A percentile compares a stretch with the other conserved stretches of the same genome.
These are phyloP conservation scores for Pelecanus crispus DNA, from an alignment of 2,113 vertebrate species.

Conservation along the genomic window DNA sequence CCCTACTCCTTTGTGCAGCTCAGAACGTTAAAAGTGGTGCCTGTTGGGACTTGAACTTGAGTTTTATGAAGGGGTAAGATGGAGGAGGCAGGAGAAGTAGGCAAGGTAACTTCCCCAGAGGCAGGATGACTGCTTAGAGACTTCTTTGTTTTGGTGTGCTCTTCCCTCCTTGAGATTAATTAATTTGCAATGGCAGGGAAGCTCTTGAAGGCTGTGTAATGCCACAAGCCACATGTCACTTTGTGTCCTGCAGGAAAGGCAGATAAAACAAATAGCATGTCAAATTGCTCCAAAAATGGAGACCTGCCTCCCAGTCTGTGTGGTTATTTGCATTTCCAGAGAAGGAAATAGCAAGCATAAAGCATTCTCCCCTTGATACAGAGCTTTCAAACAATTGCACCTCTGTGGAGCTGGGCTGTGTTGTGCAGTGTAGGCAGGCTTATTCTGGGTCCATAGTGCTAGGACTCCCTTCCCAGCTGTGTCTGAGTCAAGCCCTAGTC, in stretches of 20 bases:
- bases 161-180: neutral
- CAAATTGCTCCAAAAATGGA: neutral
- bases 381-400: neutral
- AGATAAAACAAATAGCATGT: neutral
- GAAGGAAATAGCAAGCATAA: neutral
- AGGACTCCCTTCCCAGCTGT: neutral
- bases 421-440: neutral
- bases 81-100: constrained; percentile 3
- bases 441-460: accelerated
- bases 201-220: neutral
- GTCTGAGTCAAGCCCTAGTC: neutral
- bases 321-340: neutral
- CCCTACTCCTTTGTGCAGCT: neutral
- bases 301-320: neutral
- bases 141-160: neutral
- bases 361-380: neutral
- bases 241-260: constrained; percentile 8
- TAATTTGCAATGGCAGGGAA: neutral
- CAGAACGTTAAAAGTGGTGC: neutral
- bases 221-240: neutral
- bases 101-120: neutral
- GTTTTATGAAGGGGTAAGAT: neutral
- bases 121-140: neutral
- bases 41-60: constrained; percentile 18
- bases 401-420: neutral